Evolutionary conservation across 2,797 vertebrate genomes (phyloP), one percentile per base, ranked within the genome.

Genomic region (Chelonia mydas): DNA sequence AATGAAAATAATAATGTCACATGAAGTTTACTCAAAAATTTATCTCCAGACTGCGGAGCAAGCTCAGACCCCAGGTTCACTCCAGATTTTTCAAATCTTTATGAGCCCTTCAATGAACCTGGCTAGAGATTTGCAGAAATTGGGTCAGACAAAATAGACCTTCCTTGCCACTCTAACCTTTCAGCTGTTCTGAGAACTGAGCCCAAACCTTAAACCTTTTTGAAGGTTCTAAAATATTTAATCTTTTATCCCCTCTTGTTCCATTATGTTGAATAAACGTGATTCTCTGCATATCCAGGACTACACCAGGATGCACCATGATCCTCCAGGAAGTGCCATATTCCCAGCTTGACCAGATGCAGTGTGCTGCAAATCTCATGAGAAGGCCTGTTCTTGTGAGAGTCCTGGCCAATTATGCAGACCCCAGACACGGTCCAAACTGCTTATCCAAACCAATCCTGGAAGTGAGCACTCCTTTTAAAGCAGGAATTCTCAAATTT

Each of bases 71-170:
- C 53, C 78, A 77, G 27, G 45, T 50, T 11, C 47, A 12, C 23
- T 1, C 0, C 0, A 59, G 10, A 2, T 23, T 91, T 85, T 76
- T 55, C 74, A 83, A 13, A 5, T 68, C 50, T 89, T 7, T 0
- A 7, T 54, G 79, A 37, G 61, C 3, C 2, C 1, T 1, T 13
- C 51, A 59, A 5, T 84, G 31, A 80, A 65, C 54, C 23, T 82
- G 59, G 37, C 4, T 15, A 90, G 19, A 49, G 9, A 72, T 83
- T 59, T 3, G 74, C 25, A 49, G 45, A 77, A 77, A 49, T 9
- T 31, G 47, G 4, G 25, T 77, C 15, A 77, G 74, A 9, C 13
- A 31, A 77, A 31, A 77, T 10, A 72, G 68, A 47, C 49, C 12
- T 25, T 31, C 25, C 41, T 28, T 49, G 13, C 74, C 41, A 17